Conservation (phyloP, 2,797 vertebrate genomes). For the Sus cebifrons region DNA sequence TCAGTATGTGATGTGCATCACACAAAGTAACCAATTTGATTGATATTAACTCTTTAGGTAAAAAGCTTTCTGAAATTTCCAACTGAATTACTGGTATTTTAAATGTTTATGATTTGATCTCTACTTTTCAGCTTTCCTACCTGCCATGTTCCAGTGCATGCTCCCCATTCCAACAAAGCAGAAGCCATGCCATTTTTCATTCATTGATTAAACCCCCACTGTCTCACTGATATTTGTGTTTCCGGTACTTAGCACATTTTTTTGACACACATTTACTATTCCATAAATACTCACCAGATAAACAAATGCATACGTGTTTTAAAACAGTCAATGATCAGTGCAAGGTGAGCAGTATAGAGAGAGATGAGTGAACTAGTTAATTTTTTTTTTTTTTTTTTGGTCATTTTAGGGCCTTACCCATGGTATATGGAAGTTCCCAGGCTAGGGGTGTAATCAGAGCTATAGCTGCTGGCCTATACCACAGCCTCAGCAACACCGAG, state of each 20-base stretch:
- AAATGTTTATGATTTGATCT: background rate
- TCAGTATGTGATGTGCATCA: background rate
- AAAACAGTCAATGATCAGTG: background rate
- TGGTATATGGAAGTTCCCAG: too few species aligned
- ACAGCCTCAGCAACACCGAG: too few species aligned
- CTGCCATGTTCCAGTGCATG: too few species aligned
- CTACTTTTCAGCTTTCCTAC: background rate
- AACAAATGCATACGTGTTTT: background rate
- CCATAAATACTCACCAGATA: background rate
- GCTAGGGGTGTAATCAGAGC: too few species aligned
- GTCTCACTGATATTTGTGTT: background rate
- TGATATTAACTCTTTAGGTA: background rate
- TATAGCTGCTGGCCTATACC: too few species aligned
- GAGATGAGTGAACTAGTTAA: background rate
- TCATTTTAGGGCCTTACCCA: too few species aligned
- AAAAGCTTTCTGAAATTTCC: background rate
- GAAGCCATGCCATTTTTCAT: background rate
- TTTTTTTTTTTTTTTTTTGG: too few species aligned
- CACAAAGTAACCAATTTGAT: background rate
- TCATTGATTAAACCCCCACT: background rate
- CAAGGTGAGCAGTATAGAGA: background rate
- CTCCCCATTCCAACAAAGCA: background rate
- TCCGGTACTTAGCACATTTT: conserved; percentile 3
- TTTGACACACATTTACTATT: background rate
- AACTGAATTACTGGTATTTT: background rate